phyloP scores from a whole-genome alignment of 2,113 vertebrate species.

The Phainopepla nitens region DNA sequence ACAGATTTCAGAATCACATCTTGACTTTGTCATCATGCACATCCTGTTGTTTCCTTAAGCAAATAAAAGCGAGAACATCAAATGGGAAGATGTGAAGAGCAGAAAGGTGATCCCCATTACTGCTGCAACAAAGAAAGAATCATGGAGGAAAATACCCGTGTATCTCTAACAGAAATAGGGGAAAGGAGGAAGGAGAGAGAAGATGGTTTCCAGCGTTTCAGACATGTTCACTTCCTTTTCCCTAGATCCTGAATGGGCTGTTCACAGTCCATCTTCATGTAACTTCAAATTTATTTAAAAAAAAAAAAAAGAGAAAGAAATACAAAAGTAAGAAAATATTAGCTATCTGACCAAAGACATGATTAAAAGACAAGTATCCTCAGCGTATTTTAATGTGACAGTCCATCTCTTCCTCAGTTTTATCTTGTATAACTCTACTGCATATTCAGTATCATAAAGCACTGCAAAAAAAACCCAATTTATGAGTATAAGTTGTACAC shows the following conservation, averaged over 20 bases:
- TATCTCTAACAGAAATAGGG: not conserved
- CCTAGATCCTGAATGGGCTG: not conserved
- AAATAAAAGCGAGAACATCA: not conserved
- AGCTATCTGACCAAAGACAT: not conserved
- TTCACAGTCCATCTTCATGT: not conserved
- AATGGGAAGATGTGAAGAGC: not conserved
- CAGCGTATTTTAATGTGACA: not conserved
- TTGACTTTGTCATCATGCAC: not conserved
- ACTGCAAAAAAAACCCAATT: not conserved
- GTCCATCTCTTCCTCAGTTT: not conserved
- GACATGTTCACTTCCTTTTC: not conserved
- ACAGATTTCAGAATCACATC: not conserved
- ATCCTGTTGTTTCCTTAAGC: not conserved
- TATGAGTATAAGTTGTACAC: not conserved
- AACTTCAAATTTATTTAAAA: not conserved
- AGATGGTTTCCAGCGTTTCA: not conserved
- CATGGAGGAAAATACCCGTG: not conserved
- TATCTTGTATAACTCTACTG: not conserved
- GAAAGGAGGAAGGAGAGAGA: not conserved
- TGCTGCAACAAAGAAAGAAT: not conserved
- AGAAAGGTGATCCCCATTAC: not conserved
- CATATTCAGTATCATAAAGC: not conserved
- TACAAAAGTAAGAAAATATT: not conserved
- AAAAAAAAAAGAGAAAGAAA: not conserved
- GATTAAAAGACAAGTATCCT: not conserved